A percentile compares a stretch with the other conserved stretches of the same genome.
Conservation (phyloP, 1,140 invertebrate species). For the Sinella curviseta region DNA sequence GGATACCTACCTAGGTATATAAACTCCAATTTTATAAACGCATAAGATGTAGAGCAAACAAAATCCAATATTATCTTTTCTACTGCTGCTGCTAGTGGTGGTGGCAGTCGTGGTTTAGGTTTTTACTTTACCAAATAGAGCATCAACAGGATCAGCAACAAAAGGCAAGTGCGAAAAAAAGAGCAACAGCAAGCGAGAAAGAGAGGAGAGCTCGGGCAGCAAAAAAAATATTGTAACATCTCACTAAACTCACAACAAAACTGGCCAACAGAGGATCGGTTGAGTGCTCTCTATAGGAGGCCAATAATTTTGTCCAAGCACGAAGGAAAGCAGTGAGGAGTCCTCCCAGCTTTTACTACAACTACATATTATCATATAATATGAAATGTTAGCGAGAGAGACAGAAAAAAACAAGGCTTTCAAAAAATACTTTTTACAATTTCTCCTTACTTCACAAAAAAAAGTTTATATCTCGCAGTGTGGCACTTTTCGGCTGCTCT, state of each 20-base stretch:
- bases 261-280: conserved; percentile 22
- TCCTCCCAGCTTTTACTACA: background rate
- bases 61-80: background rate
- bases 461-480: background rate
- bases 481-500: background rate
- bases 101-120: background rate
- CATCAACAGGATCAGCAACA: conserved; percentile 18
- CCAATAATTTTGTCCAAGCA: conserved; percentile 25
- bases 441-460: background rate
- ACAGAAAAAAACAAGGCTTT: background rate
- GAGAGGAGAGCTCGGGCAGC: background rate
- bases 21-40: background rate
- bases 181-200: background rate
- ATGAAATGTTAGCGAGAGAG: background rate
- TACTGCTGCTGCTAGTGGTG: background rate
- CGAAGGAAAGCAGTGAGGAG: conserved; percentile 13
- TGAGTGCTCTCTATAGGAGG: conserved; percentile 26
- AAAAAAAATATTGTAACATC: background rate
- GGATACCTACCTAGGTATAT: background rate
- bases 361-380: background rate
- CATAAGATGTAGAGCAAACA: background rate
- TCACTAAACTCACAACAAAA: conserved; percentile 15
- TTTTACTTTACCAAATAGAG: conserved; percentile 12
- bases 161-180: background rate
- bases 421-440: background rate